Conservation (phyloP, 1,140 invertebrate genomes). For the Oedothorax gibbosus region DNA sequence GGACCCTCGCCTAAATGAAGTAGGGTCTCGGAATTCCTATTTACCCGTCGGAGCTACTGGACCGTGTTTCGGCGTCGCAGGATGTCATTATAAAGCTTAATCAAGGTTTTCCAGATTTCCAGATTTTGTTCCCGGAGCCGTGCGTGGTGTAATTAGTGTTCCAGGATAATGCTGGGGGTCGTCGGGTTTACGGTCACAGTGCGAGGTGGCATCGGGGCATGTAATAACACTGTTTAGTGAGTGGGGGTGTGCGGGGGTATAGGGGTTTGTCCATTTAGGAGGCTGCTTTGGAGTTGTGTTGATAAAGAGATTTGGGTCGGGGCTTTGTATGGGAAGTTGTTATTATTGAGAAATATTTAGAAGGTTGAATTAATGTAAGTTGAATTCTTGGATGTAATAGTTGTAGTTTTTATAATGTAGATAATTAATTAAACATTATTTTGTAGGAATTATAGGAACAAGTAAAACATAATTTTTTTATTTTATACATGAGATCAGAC, state of each 20-base stretch:
- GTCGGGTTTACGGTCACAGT: no score
- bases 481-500: no score
- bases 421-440: no score
- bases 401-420: no score
- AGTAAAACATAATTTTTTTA: no score
- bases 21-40: slow-evolving; percentile 52
- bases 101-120: slow-evolving; percentile 58
- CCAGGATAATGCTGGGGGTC: slow-evolving; percentile 19
- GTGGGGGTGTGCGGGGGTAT: not conserved
- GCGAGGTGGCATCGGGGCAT: slow-evolving; percentile 4
- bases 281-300: not conserved
- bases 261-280: not conserved
- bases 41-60: slow-evolving; percentile 27
- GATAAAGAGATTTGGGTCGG: not conserved
- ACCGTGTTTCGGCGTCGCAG: slow-evolving; percentile 1
- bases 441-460: no score
- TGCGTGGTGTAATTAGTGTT: slow-evolving; percentile 47
- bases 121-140: slow-evolving; percentile 42
- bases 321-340: not conserved
- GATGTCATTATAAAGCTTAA: slow-evolving; percentile 60
- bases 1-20: slow-evolving; percentile 50
- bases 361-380: no score
- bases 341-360: not conserved
- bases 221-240: slow-evolving; percentile 35
- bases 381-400: no score